Base-by-base conservation (phyloP, 2,113 vertebrate species). In the Myrmophylax atrothorax region DNA sequence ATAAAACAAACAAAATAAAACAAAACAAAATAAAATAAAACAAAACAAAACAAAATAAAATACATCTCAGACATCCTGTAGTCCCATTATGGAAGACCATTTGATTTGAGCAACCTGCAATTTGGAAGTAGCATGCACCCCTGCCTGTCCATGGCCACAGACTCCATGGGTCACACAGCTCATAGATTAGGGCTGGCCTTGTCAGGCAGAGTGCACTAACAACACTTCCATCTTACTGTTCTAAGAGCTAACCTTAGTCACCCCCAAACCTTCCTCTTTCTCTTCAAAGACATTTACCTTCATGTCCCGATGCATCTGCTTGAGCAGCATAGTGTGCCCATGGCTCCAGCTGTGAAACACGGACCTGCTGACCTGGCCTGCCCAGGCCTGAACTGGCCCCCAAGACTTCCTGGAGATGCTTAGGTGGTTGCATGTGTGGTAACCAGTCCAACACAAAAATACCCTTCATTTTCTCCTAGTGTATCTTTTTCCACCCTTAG, bases 201-300 rank as follows among this genome's bases (percentile, higher is more conserved):
- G 35, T 17, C 3, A 10, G 29, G 24, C 2, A 5, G 50, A 23
- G 8, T 2, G 3, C n/a, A 18, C 42, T 46, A 25, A 40, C 2
- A 5, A 53, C 63, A 31, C 8, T 50, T 56, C 20, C 4, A 0
- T 22, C 12, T 44, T 38, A 35, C 26, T 35, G 22, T 28, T 26
- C n/a, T 44, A 40, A 69, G 11, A 79, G 18, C 46, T 87, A 58
- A 42, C 1, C 4, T 12, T 33, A 75, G 44, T 5, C 37, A 75
- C 19, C 5, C 5, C 20, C 42, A 70, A 49, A 37, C 17, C 24
- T 42, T 70, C 56, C 20, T 42, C 26, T 4, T 90, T n/a, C 79
- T 72, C 63, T 75, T 69, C 38, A 17, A 78, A 70, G 49, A 44
- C 29, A 59, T 67, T 67, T 29, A 31, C 14, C 35, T 67, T 49